Percentiles rank a stretch among this genome's conserved stretches.
Conservation (phyloP, 2,113 vertebrate genomes). For the Microcebus jonahi region DNA sequence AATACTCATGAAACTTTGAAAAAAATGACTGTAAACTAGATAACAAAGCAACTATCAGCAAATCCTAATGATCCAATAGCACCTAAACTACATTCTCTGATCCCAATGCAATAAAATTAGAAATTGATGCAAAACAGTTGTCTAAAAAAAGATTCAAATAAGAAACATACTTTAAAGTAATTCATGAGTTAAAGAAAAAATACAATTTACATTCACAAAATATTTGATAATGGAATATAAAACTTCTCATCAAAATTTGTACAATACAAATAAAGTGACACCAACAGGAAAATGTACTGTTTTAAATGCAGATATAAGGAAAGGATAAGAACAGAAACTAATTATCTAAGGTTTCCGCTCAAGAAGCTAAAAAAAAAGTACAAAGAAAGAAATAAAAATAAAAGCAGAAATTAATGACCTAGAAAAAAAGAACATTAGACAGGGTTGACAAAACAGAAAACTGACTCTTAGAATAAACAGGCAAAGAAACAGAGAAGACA, state of each 20-base stretch:
- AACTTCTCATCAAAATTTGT: not conserved
- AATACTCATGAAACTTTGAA: not conserved
- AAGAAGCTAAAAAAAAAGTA: not conserved
- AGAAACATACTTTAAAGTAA: not conserved
- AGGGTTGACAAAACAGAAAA: slow-evolving; percentile 23
- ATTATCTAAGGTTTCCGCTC: not conserved
- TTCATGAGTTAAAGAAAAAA: not conserved
- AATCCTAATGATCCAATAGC: not conserved
- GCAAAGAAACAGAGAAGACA: not conserved
- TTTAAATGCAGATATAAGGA: not conserved
- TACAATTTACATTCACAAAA: not conserved
- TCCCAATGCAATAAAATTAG: not conserved
- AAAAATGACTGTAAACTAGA: not conserved
- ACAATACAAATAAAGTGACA: not conserved
- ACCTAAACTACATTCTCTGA: not conserved
- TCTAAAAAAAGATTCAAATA: not conserved
- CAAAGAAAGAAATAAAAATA: not conserved
- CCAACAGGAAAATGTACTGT: not conserved
- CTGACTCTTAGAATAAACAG: not conserved
- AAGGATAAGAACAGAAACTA: not conserved
- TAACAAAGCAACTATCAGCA: not conserved
- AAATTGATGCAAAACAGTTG: not conserved
- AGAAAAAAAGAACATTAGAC: not conserved
- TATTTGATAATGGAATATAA: not conserved
- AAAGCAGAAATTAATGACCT: slow-evolving; percentile 11